Evolutionary conservation across 2,888 invertebrate genomes (phyloP).

Genomic region (Lepidocyrtinus sp.): DNA sequence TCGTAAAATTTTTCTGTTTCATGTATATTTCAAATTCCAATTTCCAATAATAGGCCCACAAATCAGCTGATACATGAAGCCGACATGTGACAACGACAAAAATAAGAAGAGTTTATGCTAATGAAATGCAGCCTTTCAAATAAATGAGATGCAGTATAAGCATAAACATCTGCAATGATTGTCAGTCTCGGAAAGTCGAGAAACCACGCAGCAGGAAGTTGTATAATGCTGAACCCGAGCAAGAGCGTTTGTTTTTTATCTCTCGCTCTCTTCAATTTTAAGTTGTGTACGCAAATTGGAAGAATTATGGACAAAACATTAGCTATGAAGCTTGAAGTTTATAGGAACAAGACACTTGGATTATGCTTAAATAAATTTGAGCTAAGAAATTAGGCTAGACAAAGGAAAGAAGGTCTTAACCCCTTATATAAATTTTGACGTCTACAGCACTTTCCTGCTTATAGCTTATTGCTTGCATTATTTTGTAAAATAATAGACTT

Average conservation of each 20-base stretch:
- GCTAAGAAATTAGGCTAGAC: neutral
- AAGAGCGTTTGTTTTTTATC: too few relatives aligned
- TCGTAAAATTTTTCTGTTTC: too few relatives aligned
- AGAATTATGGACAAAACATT: neutral
- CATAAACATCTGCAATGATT: neutral
- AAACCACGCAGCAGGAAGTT: too few relatives aligned
- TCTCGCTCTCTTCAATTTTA: too few relatives aligned
- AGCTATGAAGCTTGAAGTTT: neutral
- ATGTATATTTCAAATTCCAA: too few relatives aligned
- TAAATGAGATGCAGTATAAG: neutral
- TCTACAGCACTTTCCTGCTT: too few relatives aligned
- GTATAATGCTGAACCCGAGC: too few relatives aligned
- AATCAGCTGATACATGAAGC: neutral
- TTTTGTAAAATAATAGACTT: too few relatives aligned
- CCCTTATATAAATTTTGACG: too few relatives aligned
- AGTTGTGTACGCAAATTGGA: neutral
- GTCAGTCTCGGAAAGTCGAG: too few relatives aligned
- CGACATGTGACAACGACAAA: neutral
- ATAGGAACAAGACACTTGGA: neutral
- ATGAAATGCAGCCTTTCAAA: neutral
- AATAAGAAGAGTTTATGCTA: neutral
- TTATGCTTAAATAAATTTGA: neutral
- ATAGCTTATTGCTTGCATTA: too few relatives aligned
- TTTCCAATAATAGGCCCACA: too few relatives aligned
- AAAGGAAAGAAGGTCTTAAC: neutral